A percentile compares a stretch with the other conserved stretches of the same genome.
These are phyloP conservation scores for Gallinago paraguaiae DNA, from an alignment of 2,113 vertebrate species.

Conservation along the genomic window DNA sequence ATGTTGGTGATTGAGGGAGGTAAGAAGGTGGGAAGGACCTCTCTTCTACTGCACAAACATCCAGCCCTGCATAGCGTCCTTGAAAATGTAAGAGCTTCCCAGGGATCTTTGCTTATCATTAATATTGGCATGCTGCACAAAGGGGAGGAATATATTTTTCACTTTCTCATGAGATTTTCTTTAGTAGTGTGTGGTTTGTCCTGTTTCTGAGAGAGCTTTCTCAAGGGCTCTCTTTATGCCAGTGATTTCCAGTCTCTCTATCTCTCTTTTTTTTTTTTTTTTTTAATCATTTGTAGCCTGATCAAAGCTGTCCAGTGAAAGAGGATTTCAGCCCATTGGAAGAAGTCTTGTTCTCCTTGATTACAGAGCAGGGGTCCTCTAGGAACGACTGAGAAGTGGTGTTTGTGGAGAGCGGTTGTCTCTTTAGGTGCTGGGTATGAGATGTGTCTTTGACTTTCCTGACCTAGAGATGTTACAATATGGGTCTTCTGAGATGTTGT, in stretches of 20 bases:
- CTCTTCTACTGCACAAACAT: neutral
- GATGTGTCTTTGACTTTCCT: neutral
- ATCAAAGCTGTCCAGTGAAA: neutral
- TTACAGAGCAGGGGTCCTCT: neutral
- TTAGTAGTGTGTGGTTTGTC: neutral
- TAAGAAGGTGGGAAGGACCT: neutral
- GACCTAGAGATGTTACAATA: neutral
- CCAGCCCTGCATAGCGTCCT: neutral
- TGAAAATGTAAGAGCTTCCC: neutral
- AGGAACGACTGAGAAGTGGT: neutral
- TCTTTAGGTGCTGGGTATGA: neutral
- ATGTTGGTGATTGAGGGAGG: neutral
- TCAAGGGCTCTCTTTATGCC: neutral
- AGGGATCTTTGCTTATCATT: constrained; percentile 8
- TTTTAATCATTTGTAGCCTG: neutral
- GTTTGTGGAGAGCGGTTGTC: neutral
- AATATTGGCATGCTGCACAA: neutral
- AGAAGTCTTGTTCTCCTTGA: neutral
- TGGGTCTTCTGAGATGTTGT: neutral
- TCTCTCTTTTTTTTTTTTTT: neutral
- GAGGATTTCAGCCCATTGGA: neutral
- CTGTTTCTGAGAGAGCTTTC: neutral
- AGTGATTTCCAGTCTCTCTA: neutral
- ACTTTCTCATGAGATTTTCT: constrained; percentile 9
- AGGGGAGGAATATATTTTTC: neutral